Evolutionary conservation across 2,797 vertebrate species (phyloP).

Genomic region (Otolemur crassicaudatus): DNA sequence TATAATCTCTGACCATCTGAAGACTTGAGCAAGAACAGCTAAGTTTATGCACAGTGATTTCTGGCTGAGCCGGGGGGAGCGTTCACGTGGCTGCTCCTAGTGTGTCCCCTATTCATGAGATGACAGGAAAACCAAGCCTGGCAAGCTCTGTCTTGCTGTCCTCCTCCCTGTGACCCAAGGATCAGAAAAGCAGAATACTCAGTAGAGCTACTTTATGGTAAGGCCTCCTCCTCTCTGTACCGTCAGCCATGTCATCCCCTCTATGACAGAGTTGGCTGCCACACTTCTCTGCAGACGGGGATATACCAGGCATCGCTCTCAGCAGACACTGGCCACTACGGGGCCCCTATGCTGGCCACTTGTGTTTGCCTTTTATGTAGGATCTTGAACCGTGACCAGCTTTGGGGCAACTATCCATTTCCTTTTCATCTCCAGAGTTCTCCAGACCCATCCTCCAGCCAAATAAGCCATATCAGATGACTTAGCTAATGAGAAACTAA

Average conservation of each 20-base stretch:
- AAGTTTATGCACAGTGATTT: neutral
- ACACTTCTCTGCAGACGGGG: neutral
- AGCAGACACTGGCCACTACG: neutral
- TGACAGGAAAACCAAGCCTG: neutral
- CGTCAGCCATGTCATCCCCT: neutral
- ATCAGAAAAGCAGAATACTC: neutral
- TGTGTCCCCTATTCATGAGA: neutral
- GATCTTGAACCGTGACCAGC: neutral
- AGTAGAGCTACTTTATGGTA: neutral
- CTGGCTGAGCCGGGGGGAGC: neutral
- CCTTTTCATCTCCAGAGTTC: neutral
- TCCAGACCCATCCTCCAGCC: neutral
- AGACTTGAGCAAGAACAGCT: neutral
- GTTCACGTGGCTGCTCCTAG: neutral
- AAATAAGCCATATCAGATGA: neutral
- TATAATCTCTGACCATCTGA: neutral
- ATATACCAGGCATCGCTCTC: neutral
- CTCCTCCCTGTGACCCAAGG: neutral
- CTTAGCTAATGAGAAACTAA: neutral
- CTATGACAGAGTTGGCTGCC: neutral
- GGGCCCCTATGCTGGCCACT: neutral
- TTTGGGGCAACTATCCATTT: neutral
- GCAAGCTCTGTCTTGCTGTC: neutral
- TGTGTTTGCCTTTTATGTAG: neutral
- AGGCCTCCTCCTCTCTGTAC: neutral